These are phyloP conservation scores for Vanessa tameamea DNA, from an alignment of 1,140 invertebrate genomes.

Conservation along the genomic window DNA sequence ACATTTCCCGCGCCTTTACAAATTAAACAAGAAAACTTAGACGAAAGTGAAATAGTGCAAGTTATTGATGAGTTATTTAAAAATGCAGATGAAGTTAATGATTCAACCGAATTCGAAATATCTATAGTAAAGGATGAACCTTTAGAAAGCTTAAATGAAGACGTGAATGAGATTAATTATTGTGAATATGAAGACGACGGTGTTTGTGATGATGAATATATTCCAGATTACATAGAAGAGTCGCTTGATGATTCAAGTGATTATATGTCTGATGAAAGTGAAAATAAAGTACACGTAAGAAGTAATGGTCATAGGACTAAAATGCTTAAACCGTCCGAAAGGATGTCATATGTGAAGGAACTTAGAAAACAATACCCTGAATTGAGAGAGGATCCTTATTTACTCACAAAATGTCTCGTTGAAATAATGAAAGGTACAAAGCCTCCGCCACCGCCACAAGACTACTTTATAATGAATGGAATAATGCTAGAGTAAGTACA, in stretches of 20 bases:
- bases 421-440: slow-evolving; percentile 61
- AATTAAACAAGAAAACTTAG: slow-evolving; percentile 47
- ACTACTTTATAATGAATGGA: slow-evolving; percentile 58
- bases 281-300: not conserved
- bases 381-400: slow-evolving; percentile 45
- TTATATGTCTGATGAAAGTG: slow-evolving; percentile 13
- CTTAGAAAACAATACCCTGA: slow-evolving; percentile 55
- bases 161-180: slow-evolving; percentile 27
- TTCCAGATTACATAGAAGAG: slow-evolving; percentile 20
- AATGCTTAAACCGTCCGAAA: slow-evolving; percentile 42
- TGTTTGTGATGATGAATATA: slow-evolving; percentile 39
- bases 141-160: slow-evolving; percentile 2
- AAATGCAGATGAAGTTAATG: not conserved
- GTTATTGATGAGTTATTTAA: slow-evolving; percentile 29
- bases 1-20: slow-evolving; percentile 23
- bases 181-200: slow-evolving; percentile 13
- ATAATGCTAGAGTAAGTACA: slow-evolving; percentile 60
- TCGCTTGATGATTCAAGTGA: slow-evolving; percentile 18
- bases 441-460: slow-evolving; percentile 51
- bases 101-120: not conserved
- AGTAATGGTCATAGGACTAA: slow-evolving; percentile 22
- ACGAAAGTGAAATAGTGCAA: slow-evolving; percentile 39
- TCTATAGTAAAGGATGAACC: slow-evolving; percentile 23
- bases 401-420: slow-evolving; percentile 50
- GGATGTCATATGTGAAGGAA: slow-evolving; percentile 59